Base-by-base conservation (phyloP, 2,888 invertebrate species). In the Conistra vaccinii region DNA sequence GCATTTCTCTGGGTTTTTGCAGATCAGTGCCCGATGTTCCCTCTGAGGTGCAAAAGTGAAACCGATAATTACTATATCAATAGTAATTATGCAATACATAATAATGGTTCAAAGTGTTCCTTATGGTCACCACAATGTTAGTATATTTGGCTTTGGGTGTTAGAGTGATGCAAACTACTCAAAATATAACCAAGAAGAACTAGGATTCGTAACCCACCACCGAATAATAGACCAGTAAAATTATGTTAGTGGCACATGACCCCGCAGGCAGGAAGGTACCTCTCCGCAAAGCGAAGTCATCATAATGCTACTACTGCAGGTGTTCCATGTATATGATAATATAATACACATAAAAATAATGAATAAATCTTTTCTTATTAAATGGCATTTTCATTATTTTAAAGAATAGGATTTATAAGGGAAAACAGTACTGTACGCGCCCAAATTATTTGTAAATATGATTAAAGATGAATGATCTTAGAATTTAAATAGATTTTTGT, bases 181-280 rank as follows among this genome's bases (percentile, higher is more conserved):
- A 85, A 81, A 78, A 81, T 79, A 86, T 85, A 85, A 88, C 90
- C 88, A 90, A 90, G 87, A 90, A 90, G 70, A 90, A 89, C 83
- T 88, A 90, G 89, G 89, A 89, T 89, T 87, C 87, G 82, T 90
- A 91, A 89, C 93, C 96, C 96, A 93, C 94, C 96, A 96, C 96
- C 96, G 87, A 86, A 90, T 89, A 86, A 48, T 90, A 91, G 87
- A 92, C 90, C 90, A 92, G 88, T 90, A 89, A 88, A 87, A 89
- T 90, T 86, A 91, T 94, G 95, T 96, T 96, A 96, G 95, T 95
- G 92, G 93, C 93, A 93, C 92, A 93, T 91, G 90, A 94, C 95
- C 96, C 96, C 94, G 93, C 96, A 96, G 96, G 96, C 96, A 96
- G 96, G 96, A 96, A 96, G 96, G 96, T 96, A 95, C 96, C 95